Base-by-base conservation (phyloP, 2,888 invertebrate genomes). In the Pheosia gnoma region DNA sequence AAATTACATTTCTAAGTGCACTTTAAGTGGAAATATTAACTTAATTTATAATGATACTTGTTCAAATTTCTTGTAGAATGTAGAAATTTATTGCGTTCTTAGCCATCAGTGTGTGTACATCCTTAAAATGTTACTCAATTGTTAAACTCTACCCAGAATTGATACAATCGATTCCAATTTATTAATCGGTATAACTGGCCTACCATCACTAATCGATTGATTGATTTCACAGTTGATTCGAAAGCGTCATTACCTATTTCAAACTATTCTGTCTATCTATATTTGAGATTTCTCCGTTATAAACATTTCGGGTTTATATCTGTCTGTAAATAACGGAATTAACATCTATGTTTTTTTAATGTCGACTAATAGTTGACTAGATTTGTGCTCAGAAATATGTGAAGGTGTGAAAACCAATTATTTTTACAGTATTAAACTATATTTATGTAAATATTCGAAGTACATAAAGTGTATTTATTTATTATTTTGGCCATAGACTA, bases 191-290 rank as follows among this genome's bases (percentile, higher is more conserved):
- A 67, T 66, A 71, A 71, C 70, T 69, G 69, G 59, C 62, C 65
- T 67, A 73, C 78, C 77, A 62, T 75, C 59, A 75, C 78, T 75
- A 79, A 80, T 79, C 77, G 71, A 76, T 74, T 78, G 75, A 82
- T 80, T 77, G 80, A 81, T 83, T 83, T 82, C 80, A 82, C 80
- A 81, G 77, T 71, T 72, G 77, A 83, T 82, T 82, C 67, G 80
- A 77, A 77, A 76, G 75, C 74, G 78, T 79, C 68, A 71, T 80
- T 78, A 75, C 66, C 63, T 53, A 56, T 66, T 67, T 71, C 69
- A 65, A 72, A 71, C 65, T 54, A 63, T 76, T 74, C 71, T 70
- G 65, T 74, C 68, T 67, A 66, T 74, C 68, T 67, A 65, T 71
- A 68, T 78, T 72, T 72, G 66, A 72, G 77, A 76, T 78, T 77